Base-by-base conservation (phyloP, 37 sponge, comb jelly and placozoan species). In the Oscarella lobularis region DNA sequence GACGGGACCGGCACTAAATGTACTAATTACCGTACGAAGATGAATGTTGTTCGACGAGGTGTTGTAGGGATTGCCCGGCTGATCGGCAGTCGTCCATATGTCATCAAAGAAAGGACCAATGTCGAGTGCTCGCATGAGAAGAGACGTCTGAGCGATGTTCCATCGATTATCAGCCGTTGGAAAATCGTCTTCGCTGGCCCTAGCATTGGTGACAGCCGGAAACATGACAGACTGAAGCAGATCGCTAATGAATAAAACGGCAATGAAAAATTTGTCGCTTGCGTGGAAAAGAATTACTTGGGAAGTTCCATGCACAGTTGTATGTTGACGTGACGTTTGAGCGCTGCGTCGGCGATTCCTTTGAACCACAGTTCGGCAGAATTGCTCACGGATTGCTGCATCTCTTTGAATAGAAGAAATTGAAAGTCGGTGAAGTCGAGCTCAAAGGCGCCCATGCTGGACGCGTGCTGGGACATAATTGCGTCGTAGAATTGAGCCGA, bases 61-160 rank as follows among this genome's bases (percentile, higher is more conserved):
- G 31, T 68, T 14, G 6, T 4, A 14, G 6, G 71, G 71, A 68
- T 14, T 29, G 6, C 71, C 71, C 31, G 71, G 71, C 31, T 4
- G 31, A 14, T 68, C 31, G 31, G 6, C 71, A 34, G 31, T 5
- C 4, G 71, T 29, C 71, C 71, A 68, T 29, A 68, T 29, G 6
- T 4, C 31, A 68, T 68, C 71, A 29, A 29, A 29, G 31, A 14
- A 68, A 5, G 71, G 71, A 29, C 29, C 71, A 68, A 68, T 14
- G 71, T 14, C 71, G 4, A 68, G 71, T 68, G 71, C 71, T 4
- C 71, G 31, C 71, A 68, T 68, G 35, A 68, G 71, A 5, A 68
- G 6, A 35, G 71, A 5, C 5, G 29, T 68, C 71, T 30, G 5
- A 35, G 29, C 71, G 31, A 68, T 68, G 71, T 68, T 20, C 6